A percentile compares a stretch with the other conserved stretches of the same genome.
Evolutionary conservation across 92 coral and sea anemone genomes (phyloP).

Genomic region (Phenganax stokvisi): DNA sequence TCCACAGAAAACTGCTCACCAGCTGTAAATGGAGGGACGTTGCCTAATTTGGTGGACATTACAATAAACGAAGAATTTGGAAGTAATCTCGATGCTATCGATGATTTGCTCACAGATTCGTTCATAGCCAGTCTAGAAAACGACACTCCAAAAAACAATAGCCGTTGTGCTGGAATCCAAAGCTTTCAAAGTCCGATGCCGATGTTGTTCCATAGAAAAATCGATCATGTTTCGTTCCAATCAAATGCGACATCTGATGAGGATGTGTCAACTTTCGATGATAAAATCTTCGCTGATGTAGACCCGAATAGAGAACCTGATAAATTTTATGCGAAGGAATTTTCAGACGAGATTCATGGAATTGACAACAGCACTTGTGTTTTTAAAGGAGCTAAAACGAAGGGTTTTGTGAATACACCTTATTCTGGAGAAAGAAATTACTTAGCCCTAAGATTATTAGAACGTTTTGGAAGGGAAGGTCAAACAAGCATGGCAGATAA

Average conservation of each 20-base stretch:
- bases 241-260: neutral
- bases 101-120: constrained; percentile 32
- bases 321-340: neutral
- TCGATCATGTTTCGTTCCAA: neutral
- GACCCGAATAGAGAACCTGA: neutral
- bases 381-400: neutral
- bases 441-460: constrained; percentile 20
- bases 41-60: constrained; percentile 21
- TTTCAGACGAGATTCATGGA: neutral
- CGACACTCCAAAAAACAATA: neutral
- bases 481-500: constrained; percentile 3
- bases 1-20: constrained; percentile 3
- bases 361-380: neutral
- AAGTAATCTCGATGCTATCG: constrained; percentile 8
- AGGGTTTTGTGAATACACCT: constrained; percentile 3
- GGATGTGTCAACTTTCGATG: neutral
- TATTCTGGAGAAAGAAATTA: neutral
- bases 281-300: neutral
- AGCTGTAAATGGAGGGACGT: neutral
- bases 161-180: neutral
- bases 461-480: constrained; percentile 22
- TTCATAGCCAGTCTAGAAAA: constrained; percentile 23
- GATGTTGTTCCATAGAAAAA: neutral
- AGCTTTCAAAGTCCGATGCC: neutral
- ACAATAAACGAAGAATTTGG: constrained; percentile 18